Base-by-base conservation (phyloP, 2,113 vertebrate genomes). In the Oriolus oriolus region DNA sequence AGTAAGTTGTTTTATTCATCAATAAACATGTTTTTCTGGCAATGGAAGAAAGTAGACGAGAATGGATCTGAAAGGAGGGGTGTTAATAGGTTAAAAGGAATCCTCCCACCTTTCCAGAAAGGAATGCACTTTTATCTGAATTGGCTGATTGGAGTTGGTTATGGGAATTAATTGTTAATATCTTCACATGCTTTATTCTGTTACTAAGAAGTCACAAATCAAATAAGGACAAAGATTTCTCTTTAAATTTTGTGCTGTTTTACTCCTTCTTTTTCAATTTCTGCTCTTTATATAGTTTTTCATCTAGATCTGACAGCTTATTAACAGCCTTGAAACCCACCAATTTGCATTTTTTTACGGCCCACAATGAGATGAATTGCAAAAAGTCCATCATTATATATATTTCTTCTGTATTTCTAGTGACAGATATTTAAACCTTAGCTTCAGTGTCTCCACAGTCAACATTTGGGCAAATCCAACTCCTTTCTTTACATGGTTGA, bases 121-220 rank as follows among this genome's bases (percentile, higher is more conserved):
- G 54, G 42, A 90, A 65, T 79, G 59, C 45, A 54, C 81, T 35
- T 95, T 89, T 91, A 45, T 87, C 77, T 94, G 91, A 93, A 88
- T 81, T 93, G 75, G 54, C 63, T 91, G 85, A 83, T 90, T 90
- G 22, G 42, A 78, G 68, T 33, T 88, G 91, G 93, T 84, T 97
- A 94, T 77, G 82, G 86, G 96, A 97, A 96, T 96, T 74, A 90
- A 80, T 94, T 90, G 83, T 90, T 96, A 95, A 90, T 95, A 96
- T 88, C 92, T 90, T 60, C 66, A 88, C 47, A 80, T 0, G 22
- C 64, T 96, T 95, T 96, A 88, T 94, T 95, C 73, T 92, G 61
- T 95, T 90, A 95, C 94, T 95, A 86, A 84, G 79, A 83, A 96
- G 44, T 84, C 84, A 87, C 92, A 96, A 97, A 97, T 95, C 86